phyloP scores from a whole-genome alignment of 2,113 vertebrate genomes.

The Sphaerodactylus townsendi region DNA sequence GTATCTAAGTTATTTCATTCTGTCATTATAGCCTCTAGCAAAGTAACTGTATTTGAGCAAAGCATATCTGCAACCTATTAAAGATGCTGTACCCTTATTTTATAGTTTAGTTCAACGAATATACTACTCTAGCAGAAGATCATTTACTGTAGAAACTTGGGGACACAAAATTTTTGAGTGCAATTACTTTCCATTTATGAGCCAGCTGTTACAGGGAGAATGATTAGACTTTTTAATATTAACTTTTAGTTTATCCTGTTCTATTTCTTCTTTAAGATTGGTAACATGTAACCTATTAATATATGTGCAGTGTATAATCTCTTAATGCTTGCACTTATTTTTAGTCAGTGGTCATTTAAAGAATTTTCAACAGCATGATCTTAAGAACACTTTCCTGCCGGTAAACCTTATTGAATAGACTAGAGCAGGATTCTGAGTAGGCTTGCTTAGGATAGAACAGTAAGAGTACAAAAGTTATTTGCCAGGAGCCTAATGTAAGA shows the following conservation, averaged over 20 bases:
- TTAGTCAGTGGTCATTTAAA: not conserved
- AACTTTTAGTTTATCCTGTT: constrained; percentile 46
- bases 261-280: constrained; percentile 45
- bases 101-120: constrained; percentile 48
- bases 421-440: no score
- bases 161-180: constrained; percentile 40
- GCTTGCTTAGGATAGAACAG: not conserved
- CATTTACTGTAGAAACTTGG: constrained; percentile 45
- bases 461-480: not conserved
- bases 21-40: constrained; percentile 61
- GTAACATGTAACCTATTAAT: constrained; percentile 36
- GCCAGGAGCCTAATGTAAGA: no score
- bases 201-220: constrained; percentile 48
- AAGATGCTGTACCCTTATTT: constrained; percentile 57
- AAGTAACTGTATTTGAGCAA: constrained; percentile 65
- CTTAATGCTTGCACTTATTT: constrained; percentile 20
- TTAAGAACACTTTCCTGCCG: no score
- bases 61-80: constrained; percentile 65
- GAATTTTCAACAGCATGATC: not conserved
- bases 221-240: constrained; percentile 45
- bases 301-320: rapidly evolving
- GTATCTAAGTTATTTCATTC: constrained; percentile 60
- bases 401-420: no score
- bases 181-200: constrained; percentile 50
- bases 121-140: constrained; percentile 55